Conservation (phyloP, 2,888 invertebrate species). For the Pristionchus entomophagus region DNA sequence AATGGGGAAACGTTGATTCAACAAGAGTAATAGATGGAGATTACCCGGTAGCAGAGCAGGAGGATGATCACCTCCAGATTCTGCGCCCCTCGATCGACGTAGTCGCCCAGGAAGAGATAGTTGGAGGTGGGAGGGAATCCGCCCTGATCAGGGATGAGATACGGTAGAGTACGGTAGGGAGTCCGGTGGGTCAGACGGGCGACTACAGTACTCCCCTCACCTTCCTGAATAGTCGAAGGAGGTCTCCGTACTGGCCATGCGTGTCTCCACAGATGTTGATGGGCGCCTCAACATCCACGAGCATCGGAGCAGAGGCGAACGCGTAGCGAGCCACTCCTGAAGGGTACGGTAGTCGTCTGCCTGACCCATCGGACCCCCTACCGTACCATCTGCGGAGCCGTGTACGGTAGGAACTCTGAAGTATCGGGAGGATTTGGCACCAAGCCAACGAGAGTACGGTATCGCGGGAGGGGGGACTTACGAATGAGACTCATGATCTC, state of each 20-base stretch:
- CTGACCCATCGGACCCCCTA: too few species aligned
- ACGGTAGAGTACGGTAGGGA: too few species aligned
- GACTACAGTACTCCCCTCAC: slow-evolving; percentile 2
- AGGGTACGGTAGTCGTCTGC: neutral
- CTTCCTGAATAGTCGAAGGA: slow-evolving; percentile 57
- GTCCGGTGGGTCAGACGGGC: too few species aligned
- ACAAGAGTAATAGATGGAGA: too few species aligned
- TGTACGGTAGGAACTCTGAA: too few species aligned
- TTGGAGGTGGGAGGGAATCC: slow-evolving; percentile 66
- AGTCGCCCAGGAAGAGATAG: slow-evolving; percentile 67
- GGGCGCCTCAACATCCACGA: slow-evolving; percentile 58
- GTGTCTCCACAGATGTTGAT: slow-evolving; percentile 58
- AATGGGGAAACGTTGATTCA: too few species aligned
- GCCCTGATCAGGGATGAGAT: slow-evolving; percentile 49
- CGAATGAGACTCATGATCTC: slow-evolving; percentile 32
- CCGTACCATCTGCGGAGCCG: too few species aligned
- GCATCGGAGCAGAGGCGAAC: slow-evolving; percentile 50
- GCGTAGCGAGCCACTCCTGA: slow-evolving; percentile 52
- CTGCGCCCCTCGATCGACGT: slow-evolving; percentile 62
- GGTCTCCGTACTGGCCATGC: slow-evolving; percentile 60
- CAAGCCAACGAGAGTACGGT: neutral
- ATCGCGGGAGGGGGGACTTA: neutral
- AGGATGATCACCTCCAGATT: slow-evolving; percentile 58
- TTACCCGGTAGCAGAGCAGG: slow-evolving; percentile 55
- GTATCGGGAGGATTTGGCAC: too few species aligned